Evolutionary conservation across 1,140 invertebrate genomes (phyloP).

Genomic region (Sycobia sp.): DNA sequence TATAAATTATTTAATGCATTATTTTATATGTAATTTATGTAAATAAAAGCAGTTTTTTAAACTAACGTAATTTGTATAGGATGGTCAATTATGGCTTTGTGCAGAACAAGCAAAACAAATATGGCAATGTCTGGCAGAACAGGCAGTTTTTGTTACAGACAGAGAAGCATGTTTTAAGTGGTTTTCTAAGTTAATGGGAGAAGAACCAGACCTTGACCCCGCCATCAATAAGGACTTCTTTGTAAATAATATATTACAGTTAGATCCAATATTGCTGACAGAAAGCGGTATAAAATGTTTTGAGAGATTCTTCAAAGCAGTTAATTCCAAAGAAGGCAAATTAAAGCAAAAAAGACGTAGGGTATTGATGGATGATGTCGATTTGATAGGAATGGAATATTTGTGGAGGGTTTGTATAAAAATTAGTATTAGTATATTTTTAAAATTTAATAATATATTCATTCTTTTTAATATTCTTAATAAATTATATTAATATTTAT

Average conservation of each 20-base stretch:
- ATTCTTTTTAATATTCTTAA: no score
- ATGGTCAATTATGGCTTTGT: slow-evolving; percentile 94
- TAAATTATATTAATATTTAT: no score
- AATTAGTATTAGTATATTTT: not conserved
- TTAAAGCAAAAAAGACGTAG: slow-evolving; percentile 84
- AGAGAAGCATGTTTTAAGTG: slow-evolving; percentile 97
- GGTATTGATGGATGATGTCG: slow-evolving; percentile 81
- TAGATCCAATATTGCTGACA: slow-evolving; percentile 89
- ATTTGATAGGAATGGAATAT: slow-evolving; percentile 95
- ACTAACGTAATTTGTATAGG: slow-evolving; percentile 56
- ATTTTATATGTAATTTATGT: not conserved
- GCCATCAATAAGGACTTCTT: slow-evolving; percentile 97
- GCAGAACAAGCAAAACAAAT: slow-evolving; percentile 96
- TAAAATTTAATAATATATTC: not conserved
- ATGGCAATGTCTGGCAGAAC: slow-evolving; percentile 94
- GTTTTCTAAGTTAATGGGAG: slow-evolving; percentile 98
- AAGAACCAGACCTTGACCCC: slow-evolving; percentile 95
- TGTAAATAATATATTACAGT: slow-evolving; percentile 90
- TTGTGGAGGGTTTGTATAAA: slow-evolving; percentile 81
- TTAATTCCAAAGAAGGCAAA: slow-evolving; percentile 95
- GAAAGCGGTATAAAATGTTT: slow-evolving; percentile 96
- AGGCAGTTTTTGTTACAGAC: slow-evolving; percentile 88
- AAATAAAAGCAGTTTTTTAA: not conserved
- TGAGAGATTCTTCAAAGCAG: slow-evolving; percentile 95
- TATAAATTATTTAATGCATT: slow-evolving; percentile 6